Evolutionary conservation across 1,140 invertebrate species (phyloP).

Genomic region (Ephestia elutella): DNA sequence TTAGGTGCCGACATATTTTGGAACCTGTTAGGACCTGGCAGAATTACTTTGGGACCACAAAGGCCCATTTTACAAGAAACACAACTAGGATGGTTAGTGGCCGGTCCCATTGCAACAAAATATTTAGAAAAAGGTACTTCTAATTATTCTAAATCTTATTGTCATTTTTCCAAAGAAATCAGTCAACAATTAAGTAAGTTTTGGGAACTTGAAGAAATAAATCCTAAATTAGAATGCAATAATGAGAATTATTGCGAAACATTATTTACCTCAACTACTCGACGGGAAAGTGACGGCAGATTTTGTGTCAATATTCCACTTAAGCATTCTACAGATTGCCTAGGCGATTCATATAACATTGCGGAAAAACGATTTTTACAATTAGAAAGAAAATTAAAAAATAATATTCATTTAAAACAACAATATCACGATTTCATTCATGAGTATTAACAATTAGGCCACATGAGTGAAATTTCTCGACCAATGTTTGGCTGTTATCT

Average conservation of each 20-base stretch:
- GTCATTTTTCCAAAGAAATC: constrained; percentile 13
- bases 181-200: constrained; percentile 10
- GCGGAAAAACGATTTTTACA: constrained; percentile 26
- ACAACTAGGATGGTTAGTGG: constrained; percentile 14
- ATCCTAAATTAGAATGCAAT: not conserved
- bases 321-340: constrained; percentile 10
- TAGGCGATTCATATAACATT: constrained; percentile 26
- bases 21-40: not conserved
- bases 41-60: constrained; percentile 8
- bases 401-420: constrained; percentile 23
- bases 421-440: constrained; percentile 43
- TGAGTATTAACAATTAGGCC: constrained; percentile 50
- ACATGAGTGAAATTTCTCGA: constrained; percentile 33
- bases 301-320: constrained; percentile 31
- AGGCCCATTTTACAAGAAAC: constrained; percentile 12
- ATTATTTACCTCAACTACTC: constrained; percentile 21
- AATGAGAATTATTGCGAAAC: constrained; percentile 21
- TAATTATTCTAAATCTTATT: not conserved
- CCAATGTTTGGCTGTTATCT: constrained; percentile 17
- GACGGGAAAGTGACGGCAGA: constrained; percentile 20
- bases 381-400: constrained; percentile 21
- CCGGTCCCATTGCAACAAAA: constrained; percentile 5
- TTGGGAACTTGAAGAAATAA: constrained; percentile 15
- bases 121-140: not conserved
- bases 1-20: constrained; percentile 16